These are phyloP conservation scores for Platycnemis pennipes DNA, from an alignment of 2,888 invertebrate genomes.

Conservation along the genomic window DNA sequence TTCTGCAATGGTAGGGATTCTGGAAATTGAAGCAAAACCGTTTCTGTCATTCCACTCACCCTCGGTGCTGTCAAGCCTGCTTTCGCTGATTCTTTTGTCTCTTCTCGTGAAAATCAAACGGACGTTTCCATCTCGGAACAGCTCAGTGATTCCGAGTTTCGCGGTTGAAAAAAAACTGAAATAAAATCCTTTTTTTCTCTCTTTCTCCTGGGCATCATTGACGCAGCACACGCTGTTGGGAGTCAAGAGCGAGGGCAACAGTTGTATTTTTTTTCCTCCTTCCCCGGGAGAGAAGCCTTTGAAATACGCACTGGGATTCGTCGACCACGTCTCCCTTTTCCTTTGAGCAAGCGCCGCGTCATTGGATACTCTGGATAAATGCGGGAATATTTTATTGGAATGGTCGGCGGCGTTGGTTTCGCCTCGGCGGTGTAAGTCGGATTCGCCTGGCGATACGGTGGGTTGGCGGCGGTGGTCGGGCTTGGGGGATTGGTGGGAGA, in stretches of 20 bases:
- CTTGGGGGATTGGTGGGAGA: neutral
- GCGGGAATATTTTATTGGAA: constrained; percentile 26
- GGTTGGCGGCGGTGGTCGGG: neutral
- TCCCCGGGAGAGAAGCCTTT: constrained; percentile 24
- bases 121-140: constrained; percentile 8
- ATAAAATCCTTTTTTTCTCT: neutral
- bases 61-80: neutral
- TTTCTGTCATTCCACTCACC: neutral
- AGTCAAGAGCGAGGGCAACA: neutral
- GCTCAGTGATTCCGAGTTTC: constrained; percentile 16
- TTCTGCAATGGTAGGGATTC: neutral
- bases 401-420: constrained; percentile 11
- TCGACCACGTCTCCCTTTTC: constrained; percentile 14
- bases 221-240: neutral
- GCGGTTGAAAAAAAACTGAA: neutral
- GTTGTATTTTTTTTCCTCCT: neutral
- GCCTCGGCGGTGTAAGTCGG: constrained; percentile 20
- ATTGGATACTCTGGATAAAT: constrained; percentile 22
- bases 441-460: neutral
- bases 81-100: neutral
- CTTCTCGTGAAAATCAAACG: constrained; percentile 14
- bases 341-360: constrained; percentile 31
- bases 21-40: neutral
- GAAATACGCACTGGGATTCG: constrained; percentile 21
- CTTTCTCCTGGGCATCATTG: neutral